A percentile compares a stretch with the other conserved stretches of the same genome.
Conservation (phyloP, 92 coral and sea anemone species). For the Phenganax stokvisi region DNA sequence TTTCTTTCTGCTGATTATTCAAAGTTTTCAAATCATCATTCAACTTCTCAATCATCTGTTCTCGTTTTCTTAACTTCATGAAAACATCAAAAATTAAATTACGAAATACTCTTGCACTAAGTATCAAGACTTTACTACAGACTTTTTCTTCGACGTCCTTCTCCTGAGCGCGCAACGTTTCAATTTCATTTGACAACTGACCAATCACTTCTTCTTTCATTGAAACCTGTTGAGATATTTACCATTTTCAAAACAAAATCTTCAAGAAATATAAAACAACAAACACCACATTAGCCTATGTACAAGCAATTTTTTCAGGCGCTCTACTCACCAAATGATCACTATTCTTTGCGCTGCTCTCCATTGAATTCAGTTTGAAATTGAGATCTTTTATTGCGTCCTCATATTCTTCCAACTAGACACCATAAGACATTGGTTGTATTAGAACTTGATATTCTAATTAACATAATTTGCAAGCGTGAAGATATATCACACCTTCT, state of each 20-base stretch:
- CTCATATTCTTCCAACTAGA: conserved; percentile 87
- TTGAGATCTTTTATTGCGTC: conserved; percentile 88
- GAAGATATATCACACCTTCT: conserved; percentile 9
- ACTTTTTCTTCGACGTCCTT: conserved; percentile 82
- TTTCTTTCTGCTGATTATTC: conserved; percentile 79
- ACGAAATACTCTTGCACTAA: background rate
- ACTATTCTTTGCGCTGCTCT: conserved; percentile 73
- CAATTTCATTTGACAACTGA: conserved; percentile 81
- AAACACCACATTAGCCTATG: too few relatives aligned
- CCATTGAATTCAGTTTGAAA: conserved; percentile 77
- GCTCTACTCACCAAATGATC: conserved; percentile 66
- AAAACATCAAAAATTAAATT: background rate
- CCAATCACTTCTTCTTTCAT: conserved; percentile 90
- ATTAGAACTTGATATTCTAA: background rate
- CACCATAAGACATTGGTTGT: background rate
- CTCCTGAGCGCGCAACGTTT: conserved; percentile 79
- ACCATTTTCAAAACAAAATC: too few relatives aligned
- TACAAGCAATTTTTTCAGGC: conserved; percentile 10
- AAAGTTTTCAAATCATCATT: conserved; percentile 71
- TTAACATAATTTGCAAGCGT: too few relatives aligned
- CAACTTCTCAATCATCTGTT: conserved; percentile 85
- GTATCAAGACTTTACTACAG: background rate
- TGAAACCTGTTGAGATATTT: conserved; percentile 44
- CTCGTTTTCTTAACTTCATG: conserved; percentile 56
- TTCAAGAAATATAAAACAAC: too few relatives aligned